Base-by-base conservation (phyloP, 2,888 invertebrate genomes). In the Melanophora roralis region DNA sequence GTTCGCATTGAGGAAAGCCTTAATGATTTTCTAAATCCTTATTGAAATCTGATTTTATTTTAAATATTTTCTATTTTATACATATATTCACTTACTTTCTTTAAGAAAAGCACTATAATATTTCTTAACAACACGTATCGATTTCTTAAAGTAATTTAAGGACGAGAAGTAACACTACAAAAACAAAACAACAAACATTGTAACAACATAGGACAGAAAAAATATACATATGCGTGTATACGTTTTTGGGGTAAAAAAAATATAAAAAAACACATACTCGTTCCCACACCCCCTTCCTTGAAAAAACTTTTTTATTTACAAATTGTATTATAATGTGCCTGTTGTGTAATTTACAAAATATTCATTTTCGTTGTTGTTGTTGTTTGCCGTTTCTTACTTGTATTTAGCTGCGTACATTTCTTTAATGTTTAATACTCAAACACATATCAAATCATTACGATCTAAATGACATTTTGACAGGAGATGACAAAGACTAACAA, bases 391-490 rank as follows among this genome's bases (percentile, higher is more conserved):
- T 40, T n/a, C 6, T 12, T 40, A 40, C 40, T 40, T n/a, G 4
- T 11, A 36, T 36, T 36, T 36, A 36, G 36, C 2, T 36, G 11
- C 11, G 71, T 74, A 62, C 65, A 60, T 81, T 81, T 80, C 78
- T 80, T 62, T 81, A 81, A 76, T 82, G 83, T 75, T 82, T 86
- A 53, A 85, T 87, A 85, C 84, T 86, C 84, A 84, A 80, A 82
- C 79, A 81, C 86, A 82, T 89, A 89, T 89, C 89, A 89, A 87
- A 89, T 88, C 89, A 89, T 89, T 89, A 89, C 86, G 89, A 89
- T 89, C 89, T 89, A 89, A 89, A 89, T 89, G 89, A 88, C 87
- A 88, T 86, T 88, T 87, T 88, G 89, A 88, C 89, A 89, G 89
- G 85, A 86, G 88, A 84, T 84, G 84, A 80, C 83, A 83, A 76